These are phyloP conservation scores for Plutella xylostella DNA, from an alignment of 2,888 invertebrate species.

Conservation along the genomic window DNA sequence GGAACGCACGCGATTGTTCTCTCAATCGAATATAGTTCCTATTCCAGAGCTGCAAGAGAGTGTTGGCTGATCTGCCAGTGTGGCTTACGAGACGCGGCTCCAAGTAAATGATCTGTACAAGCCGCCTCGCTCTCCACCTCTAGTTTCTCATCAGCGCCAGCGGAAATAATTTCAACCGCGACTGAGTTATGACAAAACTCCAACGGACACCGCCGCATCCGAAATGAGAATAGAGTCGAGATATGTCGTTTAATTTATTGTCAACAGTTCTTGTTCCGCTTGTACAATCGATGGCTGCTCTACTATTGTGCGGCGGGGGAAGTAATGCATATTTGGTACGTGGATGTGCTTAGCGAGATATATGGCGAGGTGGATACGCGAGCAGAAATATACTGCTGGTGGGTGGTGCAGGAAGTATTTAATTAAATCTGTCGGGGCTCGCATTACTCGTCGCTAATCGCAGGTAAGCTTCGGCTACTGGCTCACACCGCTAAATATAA, in stretches of 20 bases:
- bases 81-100: too few relatives aligned
- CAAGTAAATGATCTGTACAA: too few relatives aligned
- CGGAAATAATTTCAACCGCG: constrained; percentile 69
- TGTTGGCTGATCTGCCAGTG: too few relatives aligned
- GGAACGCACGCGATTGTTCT: too few relatives aligned
- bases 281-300: constrained; percentile 2
- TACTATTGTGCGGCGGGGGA: not conserved
- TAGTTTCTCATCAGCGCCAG: constrained; percentile 67
- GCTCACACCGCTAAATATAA: too few relatives aligned
- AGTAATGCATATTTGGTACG: not conserved
- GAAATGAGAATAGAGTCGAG: constrained; percentile 67
- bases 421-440: constrained; percentile 59
- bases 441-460: constrained; percentile 57
- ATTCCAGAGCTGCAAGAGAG: too few relatives aligned
- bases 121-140: constrained; percentile 61
- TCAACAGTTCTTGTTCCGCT: constrained; percentile 43
- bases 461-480: constrained; percentile 42
- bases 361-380: not conserved
- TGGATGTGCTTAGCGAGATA: constrained; percentile 18
- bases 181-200: constrained; percentile 71
- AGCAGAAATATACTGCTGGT: constrained; percentile 35
- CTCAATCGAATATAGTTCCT: too few relatives aligned
- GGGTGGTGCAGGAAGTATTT: constrained; percentile 53
- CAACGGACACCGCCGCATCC: constrained; percentile 67
- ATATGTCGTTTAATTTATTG: constrained; percentile 62